phyloP scores from a whole-genome alignment of 2,888 invertebrate species.

The Elegia similella region DNA sequence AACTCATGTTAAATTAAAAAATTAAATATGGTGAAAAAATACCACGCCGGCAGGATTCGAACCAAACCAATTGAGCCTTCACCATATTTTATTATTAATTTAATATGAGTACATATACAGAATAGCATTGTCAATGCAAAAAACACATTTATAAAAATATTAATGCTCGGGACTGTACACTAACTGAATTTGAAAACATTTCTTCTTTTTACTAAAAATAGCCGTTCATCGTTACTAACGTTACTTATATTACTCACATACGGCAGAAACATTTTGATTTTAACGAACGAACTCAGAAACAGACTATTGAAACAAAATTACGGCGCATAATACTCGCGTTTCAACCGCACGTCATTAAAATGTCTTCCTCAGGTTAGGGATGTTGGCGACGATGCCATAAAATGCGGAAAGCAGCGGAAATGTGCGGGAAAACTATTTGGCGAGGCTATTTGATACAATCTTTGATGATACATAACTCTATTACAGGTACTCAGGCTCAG shows the following conservation, averaged over 20 bases:
- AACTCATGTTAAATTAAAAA: no score
- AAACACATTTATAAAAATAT: no score
- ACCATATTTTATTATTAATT: no score
- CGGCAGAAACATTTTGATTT: not conserved
- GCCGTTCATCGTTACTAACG: no score
- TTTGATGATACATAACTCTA: slow-evolving; percentile 12
- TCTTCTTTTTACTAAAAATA: no score
- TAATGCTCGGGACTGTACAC: no score
- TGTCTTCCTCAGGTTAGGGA: slow-evolving; percentile 3
- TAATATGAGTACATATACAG: no score
- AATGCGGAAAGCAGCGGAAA: slow-evolving; percentile 4
- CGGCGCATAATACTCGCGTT: not conserved
- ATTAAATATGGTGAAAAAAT: no score
- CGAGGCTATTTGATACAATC: slow-evolving; percentile 7
- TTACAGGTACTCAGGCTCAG: not conserved
- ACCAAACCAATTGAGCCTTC: no score
- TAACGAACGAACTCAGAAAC: slow-evolving; percentile 2
- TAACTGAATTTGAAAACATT: no score
- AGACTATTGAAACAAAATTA: slow-evolving; percentile 8
- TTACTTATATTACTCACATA: not conserved
- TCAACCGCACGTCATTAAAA: slow-evolving; percentile 12
- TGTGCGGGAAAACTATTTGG: slow-evolving; percentile 8
- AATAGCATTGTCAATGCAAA: no score
- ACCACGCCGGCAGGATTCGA: no score
- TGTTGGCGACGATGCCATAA: not conserved